These are phyloP conservation scores for Entosphenus tridentatus DNA, from an alignment of 2,113 vertebrate genomes.

Conservation along the genomic window DNA sequence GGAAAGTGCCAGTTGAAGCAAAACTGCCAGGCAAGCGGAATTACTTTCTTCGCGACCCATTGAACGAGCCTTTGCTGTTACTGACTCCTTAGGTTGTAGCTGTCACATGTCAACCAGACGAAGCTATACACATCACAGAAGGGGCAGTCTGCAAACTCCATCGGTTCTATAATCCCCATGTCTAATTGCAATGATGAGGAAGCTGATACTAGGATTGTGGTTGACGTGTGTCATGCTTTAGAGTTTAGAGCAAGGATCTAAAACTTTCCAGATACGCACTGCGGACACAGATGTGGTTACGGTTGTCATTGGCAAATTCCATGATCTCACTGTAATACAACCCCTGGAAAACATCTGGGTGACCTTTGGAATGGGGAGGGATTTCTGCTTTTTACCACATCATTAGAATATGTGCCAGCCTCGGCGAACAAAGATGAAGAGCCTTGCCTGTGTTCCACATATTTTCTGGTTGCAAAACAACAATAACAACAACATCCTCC, in stretches of 20 bases:
- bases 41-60: neutral
- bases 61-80: neutral
- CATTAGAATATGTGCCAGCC: neutral
- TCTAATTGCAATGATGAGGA: slow-evolving; percentile 4
- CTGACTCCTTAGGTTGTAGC: neutral
- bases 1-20: neutral
- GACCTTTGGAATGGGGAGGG: neutral
- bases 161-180: slow-evolving; percentile 5
- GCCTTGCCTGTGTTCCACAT: neutral
- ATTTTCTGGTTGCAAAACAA: neutral
- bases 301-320: neutral
- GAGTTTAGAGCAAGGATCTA: neutral
- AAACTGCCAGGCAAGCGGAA: neutral
- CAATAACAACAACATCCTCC: neutral
- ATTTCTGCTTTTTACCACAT: neutral
- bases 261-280: slow-evolving; percentile 4
- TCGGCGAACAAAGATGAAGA: neutral
- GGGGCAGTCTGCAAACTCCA: neutral
- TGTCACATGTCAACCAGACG: neutral
- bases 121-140: neutral
- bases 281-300: neutral
- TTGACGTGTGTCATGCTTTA: neutral
- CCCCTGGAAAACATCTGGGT: neutral
- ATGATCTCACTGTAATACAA: neutral
- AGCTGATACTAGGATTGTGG: slow-evolving; percentile 6